Conservation (phyloP, 2,113 vertebrate species). For the Vombatus ursinus region DNA sequence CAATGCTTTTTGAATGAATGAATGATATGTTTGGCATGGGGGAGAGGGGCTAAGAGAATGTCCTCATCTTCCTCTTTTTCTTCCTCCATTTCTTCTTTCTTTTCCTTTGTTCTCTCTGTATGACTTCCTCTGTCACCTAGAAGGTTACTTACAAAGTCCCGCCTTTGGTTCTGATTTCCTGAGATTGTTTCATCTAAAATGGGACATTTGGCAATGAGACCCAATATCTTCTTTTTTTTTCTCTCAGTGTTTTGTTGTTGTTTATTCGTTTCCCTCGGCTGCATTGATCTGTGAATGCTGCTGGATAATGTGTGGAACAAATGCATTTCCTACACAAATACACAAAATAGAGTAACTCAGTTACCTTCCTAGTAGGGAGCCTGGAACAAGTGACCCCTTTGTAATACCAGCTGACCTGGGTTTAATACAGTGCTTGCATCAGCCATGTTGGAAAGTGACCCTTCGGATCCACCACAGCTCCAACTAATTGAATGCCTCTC, state of each 20-base stretch:
- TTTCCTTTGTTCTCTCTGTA: background rate
- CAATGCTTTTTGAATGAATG: background rate
- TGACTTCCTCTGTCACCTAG: background rate
- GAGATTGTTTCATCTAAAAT: background rate
- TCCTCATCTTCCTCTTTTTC: background rate
- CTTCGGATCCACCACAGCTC: constrained; percentile 16
- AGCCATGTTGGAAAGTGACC: background rate
- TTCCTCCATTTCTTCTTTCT: background rate
- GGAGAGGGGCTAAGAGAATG: background rate
- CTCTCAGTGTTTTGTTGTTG: background rate
- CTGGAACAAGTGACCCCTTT: constrained; percentile 1
- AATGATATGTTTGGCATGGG: background rate
- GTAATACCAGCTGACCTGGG: background rate
- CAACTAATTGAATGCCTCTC: background rate
- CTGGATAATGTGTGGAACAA: constrained; percentile 41
- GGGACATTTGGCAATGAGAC: background rate
- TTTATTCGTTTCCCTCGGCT: constrained; percentile 3
- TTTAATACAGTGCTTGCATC: background rate
- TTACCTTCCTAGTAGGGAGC: constrained; percentile 35
- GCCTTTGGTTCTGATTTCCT: background rate
- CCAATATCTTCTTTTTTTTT: constrained; percentile 32
- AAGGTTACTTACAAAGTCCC: background rate
- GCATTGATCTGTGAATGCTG: constrained; percentile 46
- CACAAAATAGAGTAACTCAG: constrained; percentile 36
- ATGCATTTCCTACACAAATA: constrained; percentile 49